phyloP scores from a whole-genome alignment of 2,797 vertebrate genomes.

The Leptoclinus maculatus region DNA sequence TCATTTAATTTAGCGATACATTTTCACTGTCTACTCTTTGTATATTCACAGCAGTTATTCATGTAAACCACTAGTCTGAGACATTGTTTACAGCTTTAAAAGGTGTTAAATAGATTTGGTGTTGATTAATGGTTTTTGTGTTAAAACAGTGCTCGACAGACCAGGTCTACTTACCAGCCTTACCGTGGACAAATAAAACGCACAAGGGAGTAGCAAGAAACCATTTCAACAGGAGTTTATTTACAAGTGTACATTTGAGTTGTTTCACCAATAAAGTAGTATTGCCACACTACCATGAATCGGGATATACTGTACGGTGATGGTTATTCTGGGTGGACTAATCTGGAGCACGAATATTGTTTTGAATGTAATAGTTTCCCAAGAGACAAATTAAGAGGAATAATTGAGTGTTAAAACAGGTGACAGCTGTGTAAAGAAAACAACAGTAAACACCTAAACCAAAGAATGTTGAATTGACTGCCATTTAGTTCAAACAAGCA shows the following conservation, averaged over 20 bases:
- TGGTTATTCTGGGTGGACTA: constrained; percentile 18
- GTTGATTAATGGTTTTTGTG: too few relatives aligned
- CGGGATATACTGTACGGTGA: constrained; percentile 21
- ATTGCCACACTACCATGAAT: constrained; percentile 58
- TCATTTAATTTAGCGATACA: too few relatives aligned
- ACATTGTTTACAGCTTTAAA: too few relatives aligned
- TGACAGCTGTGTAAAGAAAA: constrained; percentile 16
- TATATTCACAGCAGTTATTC: too few relatives aligned
- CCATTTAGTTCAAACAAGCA: constrained; percentile 55
- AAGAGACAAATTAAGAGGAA: constrained; percentile 25
- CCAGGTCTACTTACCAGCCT: rapidly evolving
- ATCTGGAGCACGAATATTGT: constrained; percentile 33
- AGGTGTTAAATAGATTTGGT: too few relatives aligned
- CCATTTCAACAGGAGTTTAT: constrained; percentile 82
- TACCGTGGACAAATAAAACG: constrained; percentile 8
- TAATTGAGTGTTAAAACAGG: constrained; percentile 24
- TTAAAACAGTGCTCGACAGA: background rate
- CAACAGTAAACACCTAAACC: constrained; percentile 30
- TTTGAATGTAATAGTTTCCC: constrained; percentile 5
- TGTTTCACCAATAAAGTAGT: constrained; percentile 62
- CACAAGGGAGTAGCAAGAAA: constrained; percentile 7
- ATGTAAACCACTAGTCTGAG: too few relatives aligned
- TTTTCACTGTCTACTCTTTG: too few relatives aligned
- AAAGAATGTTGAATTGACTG: constrained; percentile 31
- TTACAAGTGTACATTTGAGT: constrained; percentile 81